Evolutionary conservation across 2,113 vertebrate genomes (phyloP), one percentile per base, ranked within the genome.

Genomic region (Centropus bengalensis): DNA sequence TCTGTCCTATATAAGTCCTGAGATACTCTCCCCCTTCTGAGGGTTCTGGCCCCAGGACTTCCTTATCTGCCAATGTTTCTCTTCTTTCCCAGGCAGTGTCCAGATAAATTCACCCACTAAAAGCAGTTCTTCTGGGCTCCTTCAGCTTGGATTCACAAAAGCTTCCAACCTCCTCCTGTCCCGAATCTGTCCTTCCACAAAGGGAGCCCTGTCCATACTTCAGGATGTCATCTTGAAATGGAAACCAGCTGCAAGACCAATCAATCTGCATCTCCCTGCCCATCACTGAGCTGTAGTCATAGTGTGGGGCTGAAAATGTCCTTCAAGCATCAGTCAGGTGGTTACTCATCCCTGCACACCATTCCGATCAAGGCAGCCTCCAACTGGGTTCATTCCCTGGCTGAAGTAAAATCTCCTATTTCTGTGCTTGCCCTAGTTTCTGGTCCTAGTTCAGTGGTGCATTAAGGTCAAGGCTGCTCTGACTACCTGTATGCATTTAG

Each of bases 401-500:
- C 55, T 88, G 68, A 82, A 89, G 51, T 33, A 75, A 74, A 38
- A 86, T 51, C 33, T 93, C 59, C 51, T 28, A 8, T 83, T 83
- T 80, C 88, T 70, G 45, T 21, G 38, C 28, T 38, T 88, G 86
- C 24, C 90, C 90, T 44, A 77, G n/a, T 80, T 96, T 76, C 92
- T 63, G 79, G 56, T 67, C 82, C 30, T 51, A 89, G 83, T 67
- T 93, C 9, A 14, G 56, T 12, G 52, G 52, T 71, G 82, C 86
- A 74, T 88, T 89, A 86, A 94, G 88, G 82, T 91, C 51, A 67
- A 74, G 76, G 59, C 79, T 83, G 51, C 52, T 94, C 91, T 47
- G 51, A 23, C 64, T 86, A 92, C 92, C 88, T 90, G 64, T 15
- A 59, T 58, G 82, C 52, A 67, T 88, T 92, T 51, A 66, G n/a